Base-by-base conservation (phyloP, 2,113 vertebrate species). In the Onychostoma macrolepis region DNA sequence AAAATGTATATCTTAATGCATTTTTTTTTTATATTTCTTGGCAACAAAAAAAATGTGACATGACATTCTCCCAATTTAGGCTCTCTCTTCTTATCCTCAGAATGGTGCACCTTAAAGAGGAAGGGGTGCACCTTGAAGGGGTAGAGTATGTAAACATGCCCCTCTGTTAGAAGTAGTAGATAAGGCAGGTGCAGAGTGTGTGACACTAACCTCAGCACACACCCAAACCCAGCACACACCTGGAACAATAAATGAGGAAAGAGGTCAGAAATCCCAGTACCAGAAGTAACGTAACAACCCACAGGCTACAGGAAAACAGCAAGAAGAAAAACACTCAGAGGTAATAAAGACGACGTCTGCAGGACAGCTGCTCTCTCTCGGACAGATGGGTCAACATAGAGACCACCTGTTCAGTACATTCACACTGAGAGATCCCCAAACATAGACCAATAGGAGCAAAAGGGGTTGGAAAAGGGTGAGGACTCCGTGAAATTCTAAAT, bases 371-470 rank as follows among this genome's bases (percentile, higher is more conserved):
- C 86, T 89, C 72, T 48, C 50, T 33, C 8, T 48, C 28, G 30
- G 45, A 89, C 89, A 91, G 90, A 91, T 89, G 90, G 87, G 86
- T 85, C 56, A 48, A 88, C 89, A 85, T 77, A 87, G 30, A 41
- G 50, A 61, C 89, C 89, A 90, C 90, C 89, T 90, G 90, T 89
- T 85, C 81, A 19, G 33, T 63, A 90, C 81, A 50, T 69, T 24
- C n/a, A 85, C 45, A 45, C 71, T 76, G 50, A 77, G 78, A 87
- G 33, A 84, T 58, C 30, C 33, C n/a, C 58, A 72, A 83, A 48
- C 56, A 26, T 10, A 74, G 67, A 56, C 33, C 63, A 72, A 84
- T 26, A 43, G 3, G 8, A 69, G 58, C 12, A 69, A 48, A 11
- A 63, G 21, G 41, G 43, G 41, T n/a, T 53, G 17, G 58, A 21